Base-by-base conservation (phyloP, 2,888 invertebrate species). In the Tenthredo mesomela region DNA sequence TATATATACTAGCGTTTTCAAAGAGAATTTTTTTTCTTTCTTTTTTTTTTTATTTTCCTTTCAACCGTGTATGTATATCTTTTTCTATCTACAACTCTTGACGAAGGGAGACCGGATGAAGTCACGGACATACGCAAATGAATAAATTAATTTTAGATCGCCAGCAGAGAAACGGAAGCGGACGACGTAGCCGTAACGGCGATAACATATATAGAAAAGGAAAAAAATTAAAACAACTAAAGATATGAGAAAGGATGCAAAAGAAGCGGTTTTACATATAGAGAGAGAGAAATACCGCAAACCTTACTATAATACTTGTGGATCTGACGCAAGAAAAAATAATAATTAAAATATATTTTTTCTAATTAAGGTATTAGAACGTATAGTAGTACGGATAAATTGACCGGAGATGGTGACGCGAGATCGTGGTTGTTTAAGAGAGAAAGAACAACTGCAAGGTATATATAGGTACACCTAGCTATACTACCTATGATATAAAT, bases 91-190 rank as follows among this genome's bases (percentile, higher is more conserved):
- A 15, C 15, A 54, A 77, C 54, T 77, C 77, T 50, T 40, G 78
- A 58, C 37, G 78, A 78, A 78, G 78, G 61, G 61, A 10, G 50
- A 61, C 58, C 25, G 78, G 58, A 78, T 61, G 40, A 25, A 80
- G 80, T 80, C 61, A 40, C 61, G 80, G 80, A 80, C 61, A 54
- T 73, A 77, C 15, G 37, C 29, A 29, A 77, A 54, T 33, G 77
- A 77, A 77, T 77, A 47, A 50, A 77, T 77, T 77, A 77, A 54
- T 77, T 50, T 77, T 77, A 77, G 29, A 77, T 50, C 54, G 50
- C 25, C 54, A 6, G 43, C 37, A n/a, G 12, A 43, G 73, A 73
- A 33, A 77, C 50, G 77, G 77, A 77, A 77, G 47, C 77, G 77
- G 50, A 77, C 50, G 50, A 77, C 54, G 50, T 77, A 77, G 54